These are phyloP conservation scores for Motacilla tschutschensis DNA, from an alignment of 2,113 vertebrate species.

Conservation along the genomic window DNA sequence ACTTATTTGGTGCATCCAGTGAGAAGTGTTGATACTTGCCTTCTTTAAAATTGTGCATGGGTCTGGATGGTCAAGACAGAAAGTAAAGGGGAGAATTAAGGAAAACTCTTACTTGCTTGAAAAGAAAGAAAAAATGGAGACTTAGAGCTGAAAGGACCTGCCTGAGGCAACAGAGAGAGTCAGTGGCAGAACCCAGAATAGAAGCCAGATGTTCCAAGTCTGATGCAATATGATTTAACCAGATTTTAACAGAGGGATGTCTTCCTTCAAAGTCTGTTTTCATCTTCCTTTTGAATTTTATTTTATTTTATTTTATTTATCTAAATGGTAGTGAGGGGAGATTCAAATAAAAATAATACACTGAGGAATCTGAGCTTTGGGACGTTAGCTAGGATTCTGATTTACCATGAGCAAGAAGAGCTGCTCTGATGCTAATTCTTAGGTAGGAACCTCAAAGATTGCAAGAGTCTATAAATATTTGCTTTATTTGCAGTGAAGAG, in stretches of 20 bases:
- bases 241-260: not conserved
- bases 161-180: not conserved
- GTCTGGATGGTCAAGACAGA: not conserved
- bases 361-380: not conserved
- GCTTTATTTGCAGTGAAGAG: constrained; percentile 43
- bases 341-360: not conserved
- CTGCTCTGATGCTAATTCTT: constrained; percentile 2
- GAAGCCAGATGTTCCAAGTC: constrained; percentile 3
- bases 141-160: constrained; percentile 8
- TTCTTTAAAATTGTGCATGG: not conserved
- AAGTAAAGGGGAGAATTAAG: not conserved
- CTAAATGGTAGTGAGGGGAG: not conserved
- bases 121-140: not conserved
- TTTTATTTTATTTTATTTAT: not conserved
- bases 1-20: not conserved
- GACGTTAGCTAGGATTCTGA: not conserved
- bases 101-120: not conserved
- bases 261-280: constrained; percentile 24
- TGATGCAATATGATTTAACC: not conserved
- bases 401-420: not conserved
- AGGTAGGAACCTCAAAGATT: constrained; percentile 29
- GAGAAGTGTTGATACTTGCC: not conserved
- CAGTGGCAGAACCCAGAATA: constrained; percentile 2
- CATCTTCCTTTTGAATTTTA: not conserved
- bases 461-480: constrained; percentile 49